Conservation (phyloP, 92 coral and sea anemone species). For the Hydrozoanthus gracilis region DNA sequence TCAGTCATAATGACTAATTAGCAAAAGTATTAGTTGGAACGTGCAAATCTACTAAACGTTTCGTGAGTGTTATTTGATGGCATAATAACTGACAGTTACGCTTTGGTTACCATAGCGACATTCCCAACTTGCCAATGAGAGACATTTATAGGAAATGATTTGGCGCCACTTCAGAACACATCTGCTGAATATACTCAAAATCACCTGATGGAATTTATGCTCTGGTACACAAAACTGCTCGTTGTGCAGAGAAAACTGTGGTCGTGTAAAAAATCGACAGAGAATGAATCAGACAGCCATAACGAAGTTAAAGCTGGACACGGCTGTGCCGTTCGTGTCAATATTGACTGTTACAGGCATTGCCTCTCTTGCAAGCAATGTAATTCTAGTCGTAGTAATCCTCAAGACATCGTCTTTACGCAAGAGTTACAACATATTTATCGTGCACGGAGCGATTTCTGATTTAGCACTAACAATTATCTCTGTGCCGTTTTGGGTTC, state of each 20-base stretch:
- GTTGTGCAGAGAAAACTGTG: too few species aligned
- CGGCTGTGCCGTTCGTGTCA: conserved; percentile 80
- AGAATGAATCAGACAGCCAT: conserved; percentile 21
- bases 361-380: conserved; percentile 78
- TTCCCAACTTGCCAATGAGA: conserved; percentile 13
- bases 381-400: conserved; percentile 64
- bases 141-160: not conserved
- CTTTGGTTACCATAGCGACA: conserved; percentile 18
- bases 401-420: conserved; percentile 68
- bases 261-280: not conserved
- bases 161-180: conserved; percentile 42
- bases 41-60: conserved; percentile 21
- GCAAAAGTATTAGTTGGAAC: not conserved
- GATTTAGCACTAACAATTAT: conserved; percentile 72
- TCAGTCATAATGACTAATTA: not conserved
- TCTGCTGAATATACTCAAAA: not conserved
- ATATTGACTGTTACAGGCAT: conserved; percentile 76
- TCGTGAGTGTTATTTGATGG: conserved; percentile 19
- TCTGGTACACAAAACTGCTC: not conserved
- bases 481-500: conserved; percentile 84
- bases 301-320: conserved; percentile 49
- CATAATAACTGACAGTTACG: conserved; percentile 16
- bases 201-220: conserved; percentile 9
- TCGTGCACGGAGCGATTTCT: conserved; percentile 70
- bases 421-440: conserved; percentile 70